Evolutionary conservation across 2,113 vertebrate species (phyloP), one percentile per base, ranked within the genome.

Genomic region (Myotis davidii): DNA sequence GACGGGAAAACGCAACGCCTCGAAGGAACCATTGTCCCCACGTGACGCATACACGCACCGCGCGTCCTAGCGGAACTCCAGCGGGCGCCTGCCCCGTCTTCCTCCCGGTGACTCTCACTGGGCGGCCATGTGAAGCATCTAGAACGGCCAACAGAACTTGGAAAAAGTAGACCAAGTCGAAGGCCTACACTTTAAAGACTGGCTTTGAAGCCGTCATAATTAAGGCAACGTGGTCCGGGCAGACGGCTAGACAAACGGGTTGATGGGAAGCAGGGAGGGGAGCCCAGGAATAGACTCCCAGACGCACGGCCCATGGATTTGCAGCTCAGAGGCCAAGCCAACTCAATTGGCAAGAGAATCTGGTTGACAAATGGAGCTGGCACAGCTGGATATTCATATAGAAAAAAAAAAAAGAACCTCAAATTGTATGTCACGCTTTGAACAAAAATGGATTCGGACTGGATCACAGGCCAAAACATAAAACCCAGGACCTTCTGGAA

Each of bases 121-220:
- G 45, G 8, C 34, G 56, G 85, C 17, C 1, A 23, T 5, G 39
- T 13, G 8, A 18, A 37, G 64, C 34, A 5, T n/a, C 27, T n/a
- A 4, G 4, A 27, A 9, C 1, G 48, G 65, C 25, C n/a, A 1
- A 18, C 76, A 20, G 76, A 52, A 52, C 11, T 42, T 7, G 27
- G 27, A 1, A 25, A 64, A 34, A 39, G 54, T 0, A 5, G 54
- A 20, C 14, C 2, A 2, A 42, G 2, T 3, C 2, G 25, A 29
- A 92, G 34, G 34, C 11, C 6, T 2, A 0, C 61, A 34, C 64
- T 12, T 5, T 9, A 3, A 39, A 23, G 4, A 21, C 64, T 27
- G 1, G 2, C 25, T 13, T 0, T 11, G 79, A 0, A 87, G 42
- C 20, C 0, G 0, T 0, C 2, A n/a, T 27, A 13, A 61, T 64